phyloP scores from a whole-genome alignment of 1,140 invertebrate genomes.

The Pseudomyrmex concolor region DNA sequence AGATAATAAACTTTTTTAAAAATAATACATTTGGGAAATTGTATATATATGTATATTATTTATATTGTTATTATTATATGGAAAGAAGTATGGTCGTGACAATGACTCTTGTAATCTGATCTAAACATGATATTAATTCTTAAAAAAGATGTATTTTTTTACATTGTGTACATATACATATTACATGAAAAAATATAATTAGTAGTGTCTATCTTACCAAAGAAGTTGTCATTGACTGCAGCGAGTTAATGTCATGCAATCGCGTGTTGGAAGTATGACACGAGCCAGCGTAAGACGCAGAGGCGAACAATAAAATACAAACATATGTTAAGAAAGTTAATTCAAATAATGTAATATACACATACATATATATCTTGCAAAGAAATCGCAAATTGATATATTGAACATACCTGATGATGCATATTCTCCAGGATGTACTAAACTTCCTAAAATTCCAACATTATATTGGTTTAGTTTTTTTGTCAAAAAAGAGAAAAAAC shows the following conservation, averaged over 20 bases:
- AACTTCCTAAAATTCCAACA: constrained; percentile 90
- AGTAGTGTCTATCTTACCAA: constrained; percentile 92
- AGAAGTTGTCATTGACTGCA: constrained; percentile 99
- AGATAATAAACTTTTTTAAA: too few relatives aligned
- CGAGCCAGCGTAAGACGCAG: constrained; percentile 67
- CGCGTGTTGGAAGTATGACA: constrained; percentile 75
- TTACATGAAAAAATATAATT: constrained; percentile 3
- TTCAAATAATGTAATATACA: background rate
- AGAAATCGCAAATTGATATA: constrained; percentile 9
- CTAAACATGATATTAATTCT: constrained; percentile 14
- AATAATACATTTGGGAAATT: background rate
- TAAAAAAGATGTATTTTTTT: background rate
- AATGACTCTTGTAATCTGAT: background rate
- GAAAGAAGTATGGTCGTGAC: background rate
- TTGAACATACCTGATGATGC: constrained; percentile 96
- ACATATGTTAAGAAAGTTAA: constrained; percentile 76
- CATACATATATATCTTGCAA: constrained; percentile 9
- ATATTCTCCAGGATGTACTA: constrained; percentile 99
- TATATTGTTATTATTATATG: constrained; percentile 10
- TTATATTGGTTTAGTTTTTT: constrained; percentile 49
- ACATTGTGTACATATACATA: background rate
- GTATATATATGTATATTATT: background rate
- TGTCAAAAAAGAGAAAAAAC: constrained; percentile 34
- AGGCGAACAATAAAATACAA: constrained; percentile 77
- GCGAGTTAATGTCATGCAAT: constrained; percentile 82